phyloP scores from a whole-genome alignment of 2,113 vertebrate genomes.

The Brachionichthys hirsutus region DNA sequence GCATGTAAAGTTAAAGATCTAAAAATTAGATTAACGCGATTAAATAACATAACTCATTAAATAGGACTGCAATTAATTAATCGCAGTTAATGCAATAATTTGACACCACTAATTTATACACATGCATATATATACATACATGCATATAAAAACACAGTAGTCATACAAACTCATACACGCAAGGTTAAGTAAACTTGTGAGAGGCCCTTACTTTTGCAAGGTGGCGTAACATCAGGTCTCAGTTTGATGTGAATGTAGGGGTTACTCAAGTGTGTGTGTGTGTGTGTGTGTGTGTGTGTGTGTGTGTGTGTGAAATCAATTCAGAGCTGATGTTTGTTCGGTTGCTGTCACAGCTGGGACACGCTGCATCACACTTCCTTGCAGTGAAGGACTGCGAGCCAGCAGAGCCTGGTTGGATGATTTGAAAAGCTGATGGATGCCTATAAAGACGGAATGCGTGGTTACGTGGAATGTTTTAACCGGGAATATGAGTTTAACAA shows the following conservation, averaged over 20 bases:
- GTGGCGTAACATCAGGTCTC: slow-evolving; percentile 48
- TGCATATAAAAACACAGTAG: too few relatives aligned
- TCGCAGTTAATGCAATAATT: too few relatives aligned
- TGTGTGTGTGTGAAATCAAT: slow-evolving; percentile 35
- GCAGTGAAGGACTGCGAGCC: slow-evolving; percentile 12
- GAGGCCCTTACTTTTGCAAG: slow-evolving; percentile 52
- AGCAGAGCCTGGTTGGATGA: slow-evolving; percentile 1
- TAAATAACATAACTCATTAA: too few relatives aligned
- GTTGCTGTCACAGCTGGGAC: slow-evolving; percentile 44
- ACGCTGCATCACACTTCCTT: slow-evolving; percentile 36
- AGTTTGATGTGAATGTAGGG: slow-evolving; percentile 55
- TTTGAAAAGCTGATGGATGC: slow-evolving; percentile 10
- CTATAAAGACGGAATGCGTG: background rate
- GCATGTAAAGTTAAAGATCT: too few relatives aligned
- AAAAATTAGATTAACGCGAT: too few relatives aligned
- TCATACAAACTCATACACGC: background rate
- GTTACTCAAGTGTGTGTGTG: slow-evolving; percentile 30
- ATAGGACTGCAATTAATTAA: too few relatives aligned
- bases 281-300: slow-evolving; percentile 20
- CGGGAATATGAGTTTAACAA: background rate
- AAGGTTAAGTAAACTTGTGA: slow-evolving; percentile 30
- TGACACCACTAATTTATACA: too few relatives aligned
- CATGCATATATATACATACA: too few relatives aligned
- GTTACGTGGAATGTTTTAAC: background rate
- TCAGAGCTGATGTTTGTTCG: slow-evolving; percentile 43